Percentiles rank a stretch among this genome's conserved stretches.
Conservation (phyloP, 2,888 invertebrate species). For the Adelognathus sp. region DNA sequence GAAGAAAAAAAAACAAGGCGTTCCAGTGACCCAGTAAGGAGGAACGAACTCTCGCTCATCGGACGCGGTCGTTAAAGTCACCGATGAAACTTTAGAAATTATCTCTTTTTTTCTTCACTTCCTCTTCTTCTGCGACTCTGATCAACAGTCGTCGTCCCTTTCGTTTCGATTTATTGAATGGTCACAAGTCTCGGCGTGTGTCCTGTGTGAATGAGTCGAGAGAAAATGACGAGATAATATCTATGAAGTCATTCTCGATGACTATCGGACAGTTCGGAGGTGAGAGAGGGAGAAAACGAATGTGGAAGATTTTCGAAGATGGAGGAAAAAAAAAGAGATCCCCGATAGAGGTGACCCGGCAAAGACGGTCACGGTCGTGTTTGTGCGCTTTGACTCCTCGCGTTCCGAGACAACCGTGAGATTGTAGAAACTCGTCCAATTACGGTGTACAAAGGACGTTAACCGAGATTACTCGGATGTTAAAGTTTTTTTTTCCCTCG, state of each 20-base stretch:
- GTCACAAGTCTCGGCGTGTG: not conserved
- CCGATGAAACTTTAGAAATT: slow-evolving; percentile 46
- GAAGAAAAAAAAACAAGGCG: slow-evolving; percentile 48
- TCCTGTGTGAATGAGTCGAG: too few species aligned
- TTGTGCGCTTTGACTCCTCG: not conserved
- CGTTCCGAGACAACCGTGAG: not conserved
- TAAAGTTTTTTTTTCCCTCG: not conserved
- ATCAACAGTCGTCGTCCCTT: not conserved
- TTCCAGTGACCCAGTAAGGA: slow-evolving; percentile 58
- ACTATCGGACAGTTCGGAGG: not conserved
- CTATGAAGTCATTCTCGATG: slow-evolving; percentile 7
- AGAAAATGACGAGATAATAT: not conserved
- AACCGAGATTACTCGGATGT: not conserved
- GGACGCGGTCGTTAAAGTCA: slow-evolving; percentile 26
- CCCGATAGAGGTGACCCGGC: slow-evolving; percentile 17
- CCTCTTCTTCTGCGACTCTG: not conserved
- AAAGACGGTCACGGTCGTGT: slow-evolving; percentile 21
- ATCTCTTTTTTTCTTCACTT: slow-evolving; percentile 10
- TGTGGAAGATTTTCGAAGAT: not conserved
- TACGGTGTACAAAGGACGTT: not conserved
- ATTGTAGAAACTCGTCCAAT: slow-evolving; percentile 11
- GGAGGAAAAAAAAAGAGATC: slow-evolving; percentile 8
- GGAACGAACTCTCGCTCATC: slow-evolving; percentile 35
- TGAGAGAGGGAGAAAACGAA: not conserved
- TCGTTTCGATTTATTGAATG: slow-evolving; percentile 9